These are phyloP conservation scores for Serilophus lunatus DNA, from an alignment of 2,113 vertebrate species.

Conservation along the genomic window DNA sequence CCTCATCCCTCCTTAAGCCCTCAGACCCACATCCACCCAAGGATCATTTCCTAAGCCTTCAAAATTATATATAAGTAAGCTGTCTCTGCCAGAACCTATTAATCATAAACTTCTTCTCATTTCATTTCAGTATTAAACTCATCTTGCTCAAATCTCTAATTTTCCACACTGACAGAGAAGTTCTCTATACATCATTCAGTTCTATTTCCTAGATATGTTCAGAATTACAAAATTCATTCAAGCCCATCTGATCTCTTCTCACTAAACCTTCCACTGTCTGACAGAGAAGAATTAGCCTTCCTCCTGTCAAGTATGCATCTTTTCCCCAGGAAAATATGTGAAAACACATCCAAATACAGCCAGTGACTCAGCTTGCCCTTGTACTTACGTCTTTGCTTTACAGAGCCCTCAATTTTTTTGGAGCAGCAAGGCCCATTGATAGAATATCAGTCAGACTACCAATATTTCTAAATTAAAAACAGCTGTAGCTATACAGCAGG, in stretches of 20 bases:
- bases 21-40: background rate
- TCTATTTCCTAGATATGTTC: conserved; percentile 48
- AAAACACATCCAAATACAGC: conserved; percentile 42
- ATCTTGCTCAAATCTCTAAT: conserved; percentile 66
- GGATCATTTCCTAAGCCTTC: conserved; percentile 38
- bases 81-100: conserved; percentile 38
- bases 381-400: background rate
- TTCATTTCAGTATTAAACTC: conserved; percentile 52
- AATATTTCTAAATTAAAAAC: background rate
- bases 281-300: conserved; percentile 49
- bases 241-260: conserved; percentile 28
- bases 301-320: background rate
- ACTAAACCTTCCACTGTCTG: conserved; percentile 44
- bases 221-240: conserved; percentile 56
- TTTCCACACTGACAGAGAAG: conserved; percentile 45
- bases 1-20: background rate
- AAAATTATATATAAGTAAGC: conserved; percentile 35
- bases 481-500: background rate
- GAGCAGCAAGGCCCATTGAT: background rate
- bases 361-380: conserved; percentile 28
- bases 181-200: conserved; percentile 65
- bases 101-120: conserved; percentile 46
- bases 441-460: background rate
- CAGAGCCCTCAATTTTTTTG: background rate
- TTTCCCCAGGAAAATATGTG: background rate